Conservation (phyloP, 2,113 vertebrate species). For the Mesoclemmys tuberculata region DNA sequence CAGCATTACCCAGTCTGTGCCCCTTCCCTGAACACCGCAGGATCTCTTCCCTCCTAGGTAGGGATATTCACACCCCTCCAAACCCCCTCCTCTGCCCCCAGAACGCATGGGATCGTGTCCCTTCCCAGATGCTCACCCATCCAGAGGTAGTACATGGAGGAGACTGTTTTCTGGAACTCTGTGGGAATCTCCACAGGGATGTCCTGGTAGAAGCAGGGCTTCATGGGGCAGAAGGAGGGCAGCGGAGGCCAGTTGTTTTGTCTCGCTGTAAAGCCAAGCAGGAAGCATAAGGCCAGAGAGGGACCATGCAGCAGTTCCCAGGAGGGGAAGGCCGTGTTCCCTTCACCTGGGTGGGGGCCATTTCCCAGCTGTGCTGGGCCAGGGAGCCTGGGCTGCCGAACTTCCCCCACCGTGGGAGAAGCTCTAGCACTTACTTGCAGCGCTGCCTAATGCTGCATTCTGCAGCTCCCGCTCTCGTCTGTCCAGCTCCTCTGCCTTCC, state of each 20-base stretch:
- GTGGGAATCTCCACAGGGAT: constrained; percentile 92
- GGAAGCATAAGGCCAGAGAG: not conserved
- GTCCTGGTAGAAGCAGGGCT: constrained; percentile 97
- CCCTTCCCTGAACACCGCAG: too few relatives aligned
- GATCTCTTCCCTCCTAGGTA: accelerated
- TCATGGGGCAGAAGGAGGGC: constrained; percentile 91
- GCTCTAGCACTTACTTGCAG: constrained; percentile 74
- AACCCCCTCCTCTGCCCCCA: not conserved
- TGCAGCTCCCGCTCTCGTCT: constrained; percentile 91
- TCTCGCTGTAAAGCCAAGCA: constrained; percentile 73
- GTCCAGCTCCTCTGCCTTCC: constrained; percentile 92
- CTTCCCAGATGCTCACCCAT: constrained; percentile 84
- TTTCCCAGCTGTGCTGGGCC: accelerated
- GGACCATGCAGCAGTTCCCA: accelerated
- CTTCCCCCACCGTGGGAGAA: not conserved
- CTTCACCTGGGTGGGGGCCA: not conserved
- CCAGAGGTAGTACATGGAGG: constrained; percentile 97
- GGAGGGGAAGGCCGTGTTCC: too few relatives aligned
- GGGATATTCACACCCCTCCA: not conserved
- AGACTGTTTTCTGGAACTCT: constrained; percentile 92
- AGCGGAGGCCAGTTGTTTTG: constrained; percentile 96
- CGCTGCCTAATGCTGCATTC: constrained; percentile 82
- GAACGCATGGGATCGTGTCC: not conserved
- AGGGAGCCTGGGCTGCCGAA: accelerated
- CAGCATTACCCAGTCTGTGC: not conserved